These are phyloP conservation scores for Periparus ater DNA, from an alignment of 2,797 vertebrate genomes.

Conservation along the genomic window DNA sequence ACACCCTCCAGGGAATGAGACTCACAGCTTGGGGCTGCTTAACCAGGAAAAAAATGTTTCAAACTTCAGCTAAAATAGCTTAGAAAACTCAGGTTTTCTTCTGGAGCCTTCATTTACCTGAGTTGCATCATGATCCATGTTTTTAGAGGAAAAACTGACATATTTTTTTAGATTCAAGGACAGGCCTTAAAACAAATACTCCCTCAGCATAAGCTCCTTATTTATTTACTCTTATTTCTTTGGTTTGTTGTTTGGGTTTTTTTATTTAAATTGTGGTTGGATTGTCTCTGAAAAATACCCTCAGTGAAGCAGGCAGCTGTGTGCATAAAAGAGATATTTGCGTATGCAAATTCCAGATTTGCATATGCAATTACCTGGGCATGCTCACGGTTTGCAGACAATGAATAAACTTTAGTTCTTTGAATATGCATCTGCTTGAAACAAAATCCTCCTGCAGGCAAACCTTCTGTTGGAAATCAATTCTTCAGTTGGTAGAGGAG, in stretches of 20 bases:
- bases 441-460: neutral
- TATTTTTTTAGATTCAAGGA: neutral
- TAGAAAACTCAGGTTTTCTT: neutral
- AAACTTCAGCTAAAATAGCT: neutral
- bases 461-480: neutral
- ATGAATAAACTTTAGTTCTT: neutral
- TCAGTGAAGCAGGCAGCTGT: neutral
- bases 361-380: neutral
- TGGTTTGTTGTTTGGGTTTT: neutral
- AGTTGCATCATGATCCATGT: neutral
- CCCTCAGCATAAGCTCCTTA: neutral
- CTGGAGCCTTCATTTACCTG: neutral
- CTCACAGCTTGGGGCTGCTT: neutral
- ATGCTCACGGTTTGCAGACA: neutral
- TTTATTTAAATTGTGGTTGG: neutral
- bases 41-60: neutral
- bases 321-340: neutral
- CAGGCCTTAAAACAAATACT: neutral
- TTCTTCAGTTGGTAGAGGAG: neutral
- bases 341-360: neutral
- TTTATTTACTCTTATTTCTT: neutral
- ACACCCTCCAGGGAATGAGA: constrained; percentile 8
- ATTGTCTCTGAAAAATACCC: neutral
- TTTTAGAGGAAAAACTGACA: neutral
- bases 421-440: neutral